Base-by-base conservation (phyloP, 2,797 vertebrate species). In the Catharus ustulatus region DNA sequence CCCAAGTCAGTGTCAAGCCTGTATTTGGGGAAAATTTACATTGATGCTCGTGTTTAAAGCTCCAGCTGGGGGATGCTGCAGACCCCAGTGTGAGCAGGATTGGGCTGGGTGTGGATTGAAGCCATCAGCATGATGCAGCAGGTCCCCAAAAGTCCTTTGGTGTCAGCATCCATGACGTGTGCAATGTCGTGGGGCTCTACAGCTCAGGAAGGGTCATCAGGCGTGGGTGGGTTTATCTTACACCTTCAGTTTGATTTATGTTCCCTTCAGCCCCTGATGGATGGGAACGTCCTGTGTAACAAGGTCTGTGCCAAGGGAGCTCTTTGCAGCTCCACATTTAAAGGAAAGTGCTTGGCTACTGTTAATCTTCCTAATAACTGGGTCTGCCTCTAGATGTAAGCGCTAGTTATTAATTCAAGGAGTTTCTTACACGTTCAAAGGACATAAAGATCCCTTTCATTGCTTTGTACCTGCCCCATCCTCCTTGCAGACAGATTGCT, bases 351-450 rank as follows among this genome's bases (percentile, higher is more conserved):
- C 82, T 78, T 87, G 68, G 55, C 68, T 84, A 63, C 71, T 82
- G 32, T 69, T 93, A 84, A 89, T 90, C 67, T 46, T 59, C 48
- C 59, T 91, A 91, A 66, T 87, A 67, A 67, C 32, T 15, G 11
- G 18, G 40, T 77, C 77, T 89, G n/a, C 45, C 40, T 75, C 91
- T 79, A 34, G 51, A 26, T 69, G 6, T 73, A 66, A 86, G 74
- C 48, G n/a, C 52, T 87, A 6, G 71, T 64, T 87, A 71, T 77
- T 85, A 85, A 87, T 83, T 92, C 68, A 74, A 89, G 68, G 66
- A 68, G 38, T 80, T 92, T 64, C 49, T 84, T 87, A 36, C 58
- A 34, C 0, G 0, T 73, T 87, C 87, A 85, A 80, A 91, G 66
- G 79, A 71, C 62, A 30, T 66, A 45, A 72, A 72, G 66, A 42